Percentiles rank a stretch among this genome's conserved stretches.
Conservation (phyloP, 2,888 invertebrate genomes). For the Lithophane semibrunnea region DNA sequence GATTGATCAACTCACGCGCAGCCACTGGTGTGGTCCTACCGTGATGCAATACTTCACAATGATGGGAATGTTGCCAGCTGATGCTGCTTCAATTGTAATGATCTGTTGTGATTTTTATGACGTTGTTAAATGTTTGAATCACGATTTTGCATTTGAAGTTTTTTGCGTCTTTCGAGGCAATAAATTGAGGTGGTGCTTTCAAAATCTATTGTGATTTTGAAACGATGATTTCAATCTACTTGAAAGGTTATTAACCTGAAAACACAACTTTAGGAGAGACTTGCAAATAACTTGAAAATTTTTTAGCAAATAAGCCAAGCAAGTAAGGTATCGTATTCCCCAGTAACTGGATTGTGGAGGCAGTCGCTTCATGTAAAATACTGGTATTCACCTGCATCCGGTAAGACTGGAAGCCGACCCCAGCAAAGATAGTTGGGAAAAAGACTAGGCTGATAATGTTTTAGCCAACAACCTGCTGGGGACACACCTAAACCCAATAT, state of each 20-base stretch:
- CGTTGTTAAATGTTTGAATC: constrained; percentile 27
- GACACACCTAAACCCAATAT: not conserved
- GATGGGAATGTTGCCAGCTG: constrained; percentile 57
- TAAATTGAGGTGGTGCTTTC: not conserved
- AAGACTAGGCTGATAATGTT: not conserved
- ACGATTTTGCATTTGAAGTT: constrained; percentile 27
- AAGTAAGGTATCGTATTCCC: no score
- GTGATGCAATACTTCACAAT: constrained; percentile 67
- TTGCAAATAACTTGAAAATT: constrained; percentile 1
- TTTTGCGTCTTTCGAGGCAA: not conserved
- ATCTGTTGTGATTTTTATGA: constrained; percentile 47
- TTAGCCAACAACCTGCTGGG: not conserved
- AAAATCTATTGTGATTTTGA: constrained; percentile 6
- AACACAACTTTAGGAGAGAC: not conserved
- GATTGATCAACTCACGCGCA: constrained; percentile 74
- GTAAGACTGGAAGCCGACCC: no score
- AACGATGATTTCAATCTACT: not conserved
- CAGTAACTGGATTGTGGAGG: no score
- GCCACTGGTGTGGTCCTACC: constrained; percentile 70
- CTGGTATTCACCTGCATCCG: no score
- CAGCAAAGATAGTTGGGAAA: no score
- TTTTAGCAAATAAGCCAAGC: not conserved
- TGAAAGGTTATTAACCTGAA: not conserved
- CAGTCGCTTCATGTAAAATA: no score
- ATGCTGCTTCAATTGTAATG: constrained; percentile 56